Percentiles rank a stretch among this genome's conserved stretches.
These are phyloP conservation scores for Ethmia dodecea DNA, from an alignment of 2,888 invertebrate genomes.

Conservation along the genomic window DNA sequence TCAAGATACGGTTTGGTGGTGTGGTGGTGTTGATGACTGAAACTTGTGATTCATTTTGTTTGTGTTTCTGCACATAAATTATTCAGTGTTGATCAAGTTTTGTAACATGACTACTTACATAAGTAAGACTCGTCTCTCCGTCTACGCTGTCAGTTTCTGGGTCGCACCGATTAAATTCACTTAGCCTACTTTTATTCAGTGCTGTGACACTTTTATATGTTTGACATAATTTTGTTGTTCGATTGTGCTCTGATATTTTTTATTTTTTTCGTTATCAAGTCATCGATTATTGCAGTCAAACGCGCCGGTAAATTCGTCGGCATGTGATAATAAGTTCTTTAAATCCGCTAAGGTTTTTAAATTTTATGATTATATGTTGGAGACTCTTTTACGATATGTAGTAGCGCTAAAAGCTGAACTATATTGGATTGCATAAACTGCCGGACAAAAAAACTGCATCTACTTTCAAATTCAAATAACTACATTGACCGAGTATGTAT, in stretches of 20 bases:
- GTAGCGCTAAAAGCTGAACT: no score
- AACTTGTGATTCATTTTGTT: neutral
- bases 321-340: no score
- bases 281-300: neutral
- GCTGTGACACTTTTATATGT: conserved; percentile 63
- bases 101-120: conserved; percentile 12
- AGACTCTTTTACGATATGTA: no score
- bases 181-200: conserved; percentile 70
- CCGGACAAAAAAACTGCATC: no score
- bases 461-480: no score
- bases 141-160: conserved; percentile 59
- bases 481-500: no score
- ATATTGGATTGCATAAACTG: no score
- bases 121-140: conserved; percentile 23
- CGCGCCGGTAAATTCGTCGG: neutral
- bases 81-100: conserved; percentile 2
- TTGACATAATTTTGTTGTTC: conserved; percentile 59
- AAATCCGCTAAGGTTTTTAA: no score
- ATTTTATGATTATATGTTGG: no score
- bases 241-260: conserved; percentile 30
- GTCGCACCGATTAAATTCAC: conserved; percentile 68
- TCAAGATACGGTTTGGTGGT: no score
- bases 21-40: neutral
- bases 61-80: neutral
- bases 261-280: conserved; percentile 13